These are phyloP conservation scores for Scalopus aquaticus DNA, from an alignment of 2,113 vertebrate genomes.

Conservation along the genomic window DNA sequence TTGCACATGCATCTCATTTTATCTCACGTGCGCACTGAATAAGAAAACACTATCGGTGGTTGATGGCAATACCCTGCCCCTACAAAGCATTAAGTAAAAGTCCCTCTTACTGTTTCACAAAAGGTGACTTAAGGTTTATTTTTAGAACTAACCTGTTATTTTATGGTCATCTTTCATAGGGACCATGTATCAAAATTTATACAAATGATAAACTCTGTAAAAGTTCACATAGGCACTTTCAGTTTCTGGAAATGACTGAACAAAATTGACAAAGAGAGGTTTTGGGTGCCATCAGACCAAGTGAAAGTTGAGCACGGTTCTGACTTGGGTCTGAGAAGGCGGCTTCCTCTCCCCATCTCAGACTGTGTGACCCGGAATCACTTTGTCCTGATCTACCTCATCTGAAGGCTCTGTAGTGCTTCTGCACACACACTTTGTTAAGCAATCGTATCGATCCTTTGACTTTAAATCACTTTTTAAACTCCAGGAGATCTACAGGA, in stretches of 20 bases:
- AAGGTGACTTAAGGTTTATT: neutral
- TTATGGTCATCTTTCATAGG: neutral
- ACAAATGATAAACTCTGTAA: neutral
- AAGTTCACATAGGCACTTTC: neutral
- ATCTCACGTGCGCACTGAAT: neutral
- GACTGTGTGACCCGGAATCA: neutral
- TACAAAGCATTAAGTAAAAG: neutral
- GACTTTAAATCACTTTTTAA: neutral
- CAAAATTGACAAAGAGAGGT: neutral
- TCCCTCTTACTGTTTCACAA: neutral
- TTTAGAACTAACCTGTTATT: neutral
- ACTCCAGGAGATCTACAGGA: neutral
- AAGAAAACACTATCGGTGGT: neutral
- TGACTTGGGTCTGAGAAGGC: neutral
- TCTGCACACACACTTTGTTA: neutral
- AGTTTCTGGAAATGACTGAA: neutral
- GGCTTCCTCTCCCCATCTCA: neutral
- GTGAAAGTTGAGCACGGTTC: neutral
- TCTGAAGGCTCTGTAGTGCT: neutral
- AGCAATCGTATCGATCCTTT: neutral
- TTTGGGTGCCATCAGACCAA: neutral
- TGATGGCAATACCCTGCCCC: neutral
- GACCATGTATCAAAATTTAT: neutral
- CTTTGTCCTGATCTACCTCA: too few relatives aligned
- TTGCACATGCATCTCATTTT: neutral